phyloP scores from a whole-genome alignment of 1,140 invertebrate species.

The Drosophila oshimai region DNA sequence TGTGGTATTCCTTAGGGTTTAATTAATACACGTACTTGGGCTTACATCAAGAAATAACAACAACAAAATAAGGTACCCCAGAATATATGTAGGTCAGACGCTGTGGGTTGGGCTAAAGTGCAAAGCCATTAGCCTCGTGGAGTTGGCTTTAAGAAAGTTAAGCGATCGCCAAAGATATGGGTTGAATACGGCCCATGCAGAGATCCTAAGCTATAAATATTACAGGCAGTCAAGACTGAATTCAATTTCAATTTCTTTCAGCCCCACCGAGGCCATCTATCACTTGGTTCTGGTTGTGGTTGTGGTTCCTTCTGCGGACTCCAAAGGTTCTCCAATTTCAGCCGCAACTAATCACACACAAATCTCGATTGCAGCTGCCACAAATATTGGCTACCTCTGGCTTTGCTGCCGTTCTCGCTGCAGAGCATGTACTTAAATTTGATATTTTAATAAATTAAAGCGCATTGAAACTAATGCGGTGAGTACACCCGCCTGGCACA shows the following conservation, averaged over 20 bases:
- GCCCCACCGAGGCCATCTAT: conserved; percentile 4
- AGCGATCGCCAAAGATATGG: not conserved
- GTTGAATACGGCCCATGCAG: not conserved
- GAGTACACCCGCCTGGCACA: conserved; percentile 23
- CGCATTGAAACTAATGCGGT: conserved; percentile 67
- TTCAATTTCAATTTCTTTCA: conserved; percentile 35
- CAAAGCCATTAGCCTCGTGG: conserved; percentile 13
- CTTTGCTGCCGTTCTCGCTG: conserved; percentile 6
- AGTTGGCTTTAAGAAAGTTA: not conserved
- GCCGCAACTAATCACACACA: conserved; percentile 45
- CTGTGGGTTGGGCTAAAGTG: conserved; percentile 9
- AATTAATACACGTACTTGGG: conserved; percentile 55
- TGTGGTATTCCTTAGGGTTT: conserved; percentile 34
- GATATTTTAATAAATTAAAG: conserved; percentile 79
- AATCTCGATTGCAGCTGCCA: conserved; percentile 43
- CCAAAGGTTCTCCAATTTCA: conserved; percentile 46
- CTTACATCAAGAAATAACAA: not conserved
- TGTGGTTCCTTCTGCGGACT: conserved; percentile 7
- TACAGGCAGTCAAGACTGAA: conserved; percentile 4
- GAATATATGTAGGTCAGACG: conserved; percentile 27
- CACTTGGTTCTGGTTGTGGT: too few species aligned
- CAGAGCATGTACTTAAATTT: conserved; percentile 67
- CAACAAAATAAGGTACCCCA: too few species aligned
- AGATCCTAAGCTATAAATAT: not conserved
- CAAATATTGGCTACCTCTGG: conserved; percentile 37